These are phyloP conservation scores for Torymus tubicola DNA, from an alignment of 2,888 invertebrate species.

Conservation along the genomic window DNA sequence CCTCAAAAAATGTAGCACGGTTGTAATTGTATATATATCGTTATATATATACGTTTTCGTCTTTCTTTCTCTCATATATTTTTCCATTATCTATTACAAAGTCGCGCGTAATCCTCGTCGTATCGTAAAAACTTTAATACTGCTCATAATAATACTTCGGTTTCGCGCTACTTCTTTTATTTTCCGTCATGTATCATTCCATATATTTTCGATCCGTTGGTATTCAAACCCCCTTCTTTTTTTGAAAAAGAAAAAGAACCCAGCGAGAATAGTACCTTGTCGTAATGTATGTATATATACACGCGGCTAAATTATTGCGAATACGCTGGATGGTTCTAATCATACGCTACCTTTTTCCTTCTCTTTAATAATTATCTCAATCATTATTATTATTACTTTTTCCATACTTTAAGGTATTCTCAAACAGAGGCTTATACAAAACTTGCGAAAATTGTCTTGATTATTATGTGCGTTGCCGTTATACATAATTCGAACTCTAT, in stretches of 20 bases:
- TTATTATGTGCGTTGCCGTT: too few species aligned
- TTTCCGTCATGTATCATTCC: neutral
- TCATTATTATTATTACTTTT: too few species aligned
- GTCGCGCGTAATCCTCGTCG: constrained; percentile 35
- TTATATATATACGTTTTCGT: neutral
- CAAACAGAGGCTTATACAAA: constrained; percentile 13
- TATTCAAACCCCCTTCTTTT: too few species aligned
- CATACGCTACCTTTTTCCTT: constrained; percentile 4
- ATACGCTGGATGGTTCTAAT: constrained; percentile 41
- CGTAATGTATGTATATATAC: neutral
- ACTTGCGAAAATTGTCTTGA: constrained; percentile 17
- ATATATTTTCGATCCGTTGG: constrained; percentile 9
- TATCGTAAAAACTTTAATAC: constrained; percentile 53
- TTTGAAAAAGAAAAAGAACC: too few species aligned
- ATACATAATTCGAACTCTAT: too few species aligned
- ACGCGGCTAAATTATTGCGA: neutral
- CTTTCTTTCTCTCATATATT: neutral
- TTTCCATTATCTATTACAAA: constrained; percentile 8
- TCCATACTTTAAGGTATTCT: too few species aligned
- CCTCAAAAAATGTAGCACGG: constrained; percentile 30
- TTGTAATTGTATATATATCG: constrained; percentile 4
- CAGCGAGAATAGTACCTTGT: neutral
- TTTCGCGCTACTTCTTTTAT: constrained; percentile 8
- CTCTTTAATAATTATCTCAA: neutral
- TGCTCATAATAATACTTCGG: constrained; percentile 51